Conservation (phyloP, 2,888 invertebrate genomes). For the Meteorus colon region DNA sequence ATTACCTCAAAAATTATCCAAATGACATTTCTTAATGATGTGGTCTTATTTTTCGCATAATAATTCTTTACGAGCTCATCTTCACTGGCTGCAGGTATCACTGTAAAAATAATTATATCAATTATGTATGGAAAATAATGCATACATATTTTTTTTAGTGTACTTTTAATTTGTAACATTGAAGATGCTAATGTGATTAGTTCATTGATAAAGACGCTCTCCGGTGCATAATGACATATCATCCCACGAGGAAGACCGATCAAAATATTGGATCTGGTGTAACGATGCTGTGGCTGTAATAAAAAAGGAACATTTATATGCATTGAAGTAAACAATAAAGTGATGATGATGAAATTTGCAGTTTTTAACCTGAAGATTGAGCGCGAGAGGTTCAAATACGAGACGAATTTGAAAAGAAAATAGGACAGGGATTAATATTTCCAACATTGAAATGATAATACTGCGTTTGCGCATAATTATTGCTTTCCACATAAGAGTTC, state of each 20-base stretch:
- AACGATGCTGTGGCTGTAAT: slow-evolving; percentile 8
- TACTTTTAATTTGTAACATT: slow-evolving; percentile 44
- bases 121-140: not conserved
- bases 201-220: slow-evolving; percentile 45
- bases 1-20: slow-evolving; percentile 50
- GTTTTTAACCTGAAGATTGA: slow-evolving; percentile 44
- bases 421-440: slow-evolving; percentile 51
- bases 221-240: slow-evolving; percentile 49
- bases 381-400: slow-evolving; percentile 51
- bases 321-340: not conserved
- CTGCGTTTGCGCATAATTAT: slow-evolving; percentile 49
- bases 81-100: slow-evolving; percentile 40
- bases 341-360: not conserved
- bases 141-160: not conserved
- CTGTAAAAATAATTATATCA: slow-evolving; percentile 32
- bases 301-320: not conserved
- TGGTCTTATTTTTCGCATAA: slow-evolving; percentile 44
- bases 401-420: slow-evolving; percentile 53
- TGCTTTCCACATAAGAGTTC: slow-evolving; percentile 51
- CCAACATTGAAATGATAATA: slow-evolving; percentile 40
- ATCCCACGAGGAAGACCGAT: slow-evolving; percentile 41
- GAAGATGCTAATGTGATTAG: slow-evolving; percentile 49
- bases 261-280: slow-evolving; percentile 34
- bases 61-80: slow-evolving; percentile 35
- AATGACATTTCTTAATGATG: slow-evolving; percentile 32